Percentiles rank a stretch among this genome's conserved stretches.
Evolutionary conservation across 2,888 invertebrate genomes (phyloP).

Genomic region (Baronia brevicornis): DNA sequence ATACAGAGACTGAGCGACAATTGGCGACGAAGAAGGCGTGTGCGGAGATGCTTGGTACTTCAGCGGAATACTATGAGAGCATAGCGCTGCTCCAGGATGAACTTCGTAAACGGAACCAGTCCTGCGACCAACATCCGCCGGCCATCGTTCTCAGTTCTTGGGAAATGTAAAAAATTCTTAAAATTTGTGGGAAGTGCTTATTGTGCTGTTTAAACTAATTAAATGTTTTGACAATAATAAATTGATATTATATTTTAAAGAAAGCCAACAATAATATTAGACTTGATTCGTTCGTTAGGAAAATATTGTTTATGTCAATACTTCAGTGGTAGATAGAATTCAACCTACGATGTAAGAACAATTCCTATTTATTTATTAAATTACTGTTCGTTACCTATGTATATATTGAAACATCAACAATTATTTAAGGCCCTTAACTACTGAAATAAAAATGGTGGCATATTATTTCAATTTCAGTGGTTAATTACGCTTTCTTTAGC

Average conservation of each 20-base stretch:
- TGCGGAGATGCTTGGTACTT: conserved; percentile 48
- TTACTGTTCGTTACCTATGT: no score
- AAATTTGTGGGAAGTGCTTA: no score
- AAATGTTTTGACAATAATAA: no score
- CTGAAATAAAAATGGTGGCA: conserved; percentile 5
- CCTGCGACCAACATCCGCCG: conserved; percentile 40
- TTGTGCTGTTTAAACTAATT: no score
- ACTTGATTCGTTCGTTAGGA: no score
- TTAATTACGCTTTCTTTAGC: conserved; percentile 11
- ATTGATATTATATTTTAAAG: no score
- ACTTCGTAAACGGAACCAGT: conserved; percentile 34
- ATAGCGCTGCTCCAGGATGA: conserved; percentile 51
- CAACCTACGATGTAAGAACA: no score
- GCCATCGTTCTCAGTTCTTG: conserved; percentile 40
- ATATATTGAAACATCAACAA: no score
- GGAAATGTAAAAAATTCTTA: conserved; percentile 21
- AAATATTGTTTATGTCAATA: no score
- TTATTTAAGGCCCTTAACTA: background rate
- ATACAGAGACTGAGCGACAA: conserved; percentile 45
- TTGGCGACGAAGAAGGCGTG: conserved; percentile 43
- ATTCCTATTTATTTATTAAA: no score
- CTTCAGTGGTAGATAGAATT: no score
- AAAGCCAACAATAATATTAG: no score
- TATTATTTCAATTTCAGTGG: conserved; percentile 5
- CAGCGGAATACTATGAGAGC: conserved; percentile 58